These are phyloP conservation scores for Zosterops borbonicus DNA, from an alignment of 2,113 vertebrate genomes.

Conservation along the genomic window DNA sequence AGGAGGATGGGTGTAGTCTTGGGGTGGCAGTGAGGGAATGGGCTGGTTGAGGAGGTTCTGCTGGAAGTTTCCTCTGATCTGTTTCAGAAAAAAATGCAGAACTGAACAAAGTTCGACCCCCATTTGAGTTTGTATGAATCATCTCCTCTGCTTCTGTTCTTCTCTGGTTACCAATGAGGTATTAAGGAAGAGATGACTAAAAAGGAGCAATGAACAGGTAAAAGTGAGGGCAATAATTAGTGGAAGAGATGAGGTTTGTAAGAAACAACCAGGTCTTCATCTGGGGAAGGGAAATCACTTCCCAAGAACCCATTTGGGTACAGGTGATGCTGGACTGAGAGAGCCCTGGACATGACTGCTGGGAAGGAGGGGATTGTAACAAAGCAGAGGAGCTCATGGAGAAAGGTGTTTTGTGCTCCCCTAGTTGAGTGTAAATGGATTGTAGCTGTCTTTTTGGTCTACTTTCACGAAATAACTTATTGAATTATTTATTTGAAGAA, in stretches of 20 bases:
- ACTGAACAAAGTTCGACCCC: not conserved
- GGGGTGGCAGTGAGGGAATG: not conserved
- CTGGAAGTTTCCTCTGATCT: not conserved
- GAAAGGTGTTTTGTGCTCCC: not conserved
- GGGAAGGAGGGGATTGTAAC: not conserved
- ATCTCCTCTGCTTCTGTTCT: not conserved
- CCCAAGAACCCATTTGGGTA: not conserved
- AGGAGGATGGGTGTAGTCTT: rapidly evolving
- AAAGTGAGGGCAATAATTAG: not conserved
- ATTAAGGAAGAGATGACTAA: not conserved
- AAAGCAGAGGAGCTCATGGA: not conserved
- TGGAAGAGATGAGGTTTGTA: not conserved
- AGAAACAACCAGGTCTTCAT: not conserved
- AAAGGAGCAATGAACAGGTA: not conserved
- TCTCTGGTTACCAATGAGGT: not conserved
- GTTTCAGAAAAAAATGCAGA: not conserved
- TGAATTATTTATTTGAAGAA: not conserved
- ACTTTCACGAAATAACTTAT: not conserved
- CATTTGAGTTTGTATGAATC: not conserved
- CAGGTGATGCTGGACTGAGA: not conserved
- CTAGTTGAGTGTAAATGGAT: not conserved
- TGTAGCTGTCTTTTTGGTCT: not conserved
- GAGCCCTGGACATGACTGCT: not conserved
- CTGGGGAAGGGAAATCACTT: not conserved
- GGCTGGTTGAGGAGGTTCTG: not conserved